A percentile compares a stretch with the other conserved stretches of the same genome.
These are phyloP conservation scores for Anolis apletophallus DNA, from an alignment of 2,797 vertebrate genomes.

Conservation along the genomic window DNA sequence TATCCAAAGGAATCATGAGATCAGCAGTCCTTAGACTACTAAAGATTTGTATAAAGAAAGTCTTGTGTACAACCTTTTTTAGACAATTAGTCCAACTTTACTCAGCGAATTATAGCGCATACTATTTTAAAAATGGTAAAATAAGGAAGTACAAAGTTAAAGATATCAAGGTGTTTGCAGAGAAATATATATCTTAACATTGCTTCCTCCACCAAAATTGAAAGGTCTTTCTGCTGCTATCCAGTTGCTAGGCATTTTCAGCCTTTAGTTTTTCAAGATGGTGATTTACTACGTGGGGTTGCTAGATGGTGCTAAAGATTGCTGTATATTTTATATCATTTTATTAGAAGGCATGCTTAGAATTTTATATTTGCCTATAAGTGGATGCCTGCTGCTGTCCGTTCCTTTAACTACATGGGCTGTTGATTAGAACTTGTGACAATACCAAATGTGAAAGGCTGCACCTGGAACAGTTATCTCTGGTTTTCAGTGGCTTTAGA, in stretches of 20 bases:
- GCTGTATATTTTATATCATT: background rate
- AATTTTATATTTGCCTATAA: background rate
- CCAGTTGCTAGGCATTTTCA: constrained; percentile 16
- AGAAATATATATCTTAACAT: constrained; percentile 1
- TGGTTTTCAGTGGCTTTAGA: background rate
- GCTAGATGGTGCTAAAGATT: constrained; percentile 64
- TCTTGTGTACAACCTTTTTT: background rate
- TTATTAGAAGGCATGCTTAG: background rate
- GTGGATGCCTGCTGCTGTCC: constrained; percentile 9
- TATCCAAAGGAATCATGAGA: background rate
- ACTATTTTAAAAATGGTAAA: background rate
- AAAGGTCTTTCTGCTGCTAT: background rate
- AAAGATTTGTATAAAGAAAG: background rate
- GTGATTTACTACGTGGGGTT: constrained; percentile 31
- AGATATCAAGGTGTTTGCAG: constrained; percentile 25
- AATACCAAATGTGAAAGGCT: background rate
- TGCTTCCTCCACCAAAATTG: background rate
- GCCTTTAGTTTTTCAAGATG: background rate
- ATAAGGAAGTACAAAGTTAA: constrained; percentile 21
- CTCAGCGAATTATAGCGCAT: too few relatives aligned
- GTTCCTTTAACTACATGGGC: background rate
- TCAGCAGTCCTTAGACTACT: background rate
- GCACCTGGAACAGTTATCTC: background rate
- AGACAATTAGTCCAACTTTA: background rate
- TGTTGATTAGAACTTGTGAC: background rate